Evolutionary conservation across 53 echinoderm and acorn worm genomes (phyloP), one percentile per base, ranked within the genome.

Genomic region (Crossaster papposus): DNA sequence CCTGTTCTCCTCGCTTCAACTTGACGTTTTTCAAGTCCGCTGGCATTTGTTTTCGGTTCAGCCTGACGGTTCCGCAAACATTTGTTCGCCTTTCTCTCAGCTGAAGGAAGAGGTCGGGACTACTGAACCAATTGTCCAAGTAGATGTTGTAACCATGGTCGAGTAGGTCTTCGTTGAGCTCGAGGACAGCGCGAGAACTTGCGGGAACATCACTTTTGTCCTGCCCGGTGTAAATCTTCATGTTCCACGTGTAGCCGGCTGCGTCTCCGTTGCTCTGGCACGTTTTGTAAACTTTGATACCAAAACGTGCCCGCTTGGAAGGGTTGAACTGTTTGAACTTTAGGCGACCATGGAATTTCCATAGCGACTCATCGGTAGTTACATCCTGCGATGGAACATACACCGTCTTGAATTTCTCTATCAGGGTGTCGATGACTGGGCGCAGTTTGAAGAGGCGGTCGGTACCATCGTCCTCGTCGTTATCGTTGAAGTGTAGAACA

Each of bases 371-470:
- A 36, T 76, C 17, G 3, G 76, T 76, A 7, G 76, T 33, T 35
- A 76, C 36, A 15, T 33, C 15, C 17, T 20, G 36, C 8, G 34
- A 5, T 15, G 76, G 76, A 76, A 76, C 14, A 17, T 76, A 76
- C 17, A 76, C 38, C 0, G 76, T 9, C 15, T 76, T 76, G 76
- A 76, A 76, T 14, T 76, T 76, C 11, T 76, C 36, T 13, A 22
- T 36, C 35, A 76, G 36, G 10, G 32, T 35, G 35, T 76, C 36
- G 14, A 76, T 9, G 4, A 76, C 76, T 3, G 76, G 76, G 14
- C 76, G 76, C 7, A 76, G 13, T 20, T 76, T 76, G 76, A 18
- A 76, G 76, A 76, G 76, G 35, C 17, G 34, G 15, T 76, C 76
- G n/a, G n/a, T n/a, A n/a, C n/a, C n/a, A n/a, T n/a, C n/a, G n/a